Percentiles rank a stretch among this genome's conserved stretches.
phyloP scores from a whole-genome alignment of 1,140 invertebrate genomes.

The Delia radicum region DNA sequence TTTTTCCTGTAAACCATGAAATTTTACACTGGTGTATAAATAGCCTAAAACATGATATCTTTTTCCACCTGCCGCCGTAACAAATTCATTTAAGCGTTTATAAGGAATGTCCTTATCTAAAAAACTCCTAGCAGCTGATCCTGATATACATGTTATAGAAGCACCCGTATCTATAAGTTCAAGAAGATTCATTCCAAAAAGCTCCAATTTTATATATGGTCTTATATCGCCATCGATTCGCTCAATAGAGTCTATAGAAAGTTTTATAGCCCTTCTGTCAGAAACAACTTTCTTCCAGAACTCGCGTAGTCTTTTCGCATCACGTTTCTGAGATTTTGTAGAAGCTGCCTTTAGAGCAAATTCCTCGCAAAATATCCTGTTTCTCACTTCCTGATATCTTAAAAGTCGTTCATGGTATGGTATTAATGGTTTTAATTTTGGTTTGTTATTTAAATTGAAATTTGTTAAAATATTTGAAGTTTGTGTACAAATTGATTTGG shows the following conservation, averaged over 20 bases:
- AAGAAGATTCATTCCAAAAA: not conserved
- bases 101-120: not conserved
- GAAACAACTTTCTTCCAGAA: not conserved
- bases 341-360: no score
- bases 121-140: no score
- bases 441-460: no score
- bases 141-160: no score
- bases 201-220: not conserved
- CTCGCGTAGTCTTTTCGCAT: not conserved
- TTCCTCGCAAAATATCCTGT: not conserved
- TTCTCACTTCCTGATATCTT: not conserved
- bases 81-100: not conserved
- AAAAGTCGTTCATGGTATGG: no score
- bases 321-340: not conserved
- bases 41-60: not conserved
- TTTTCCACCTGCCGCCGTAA: not conserved
- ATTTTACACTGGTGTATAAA: not conserved
- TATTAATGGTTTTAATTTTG: no score
- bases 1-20: not conserved
- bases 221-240: not conserved
- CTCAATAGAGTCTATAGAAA: not conserved
- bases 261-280: no score
- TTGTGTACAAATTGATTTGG: no score
- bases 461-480: not conserved
- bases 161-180: conserved; percentile 14